A percentile compares a stretch with the other conserved stretches of the same genome.
These are phyloP conservation scores for Pachyseris speciosa DNA, from an alignment of 64 coral and sea anemone species.

Conservation along the genomic window DNA sequence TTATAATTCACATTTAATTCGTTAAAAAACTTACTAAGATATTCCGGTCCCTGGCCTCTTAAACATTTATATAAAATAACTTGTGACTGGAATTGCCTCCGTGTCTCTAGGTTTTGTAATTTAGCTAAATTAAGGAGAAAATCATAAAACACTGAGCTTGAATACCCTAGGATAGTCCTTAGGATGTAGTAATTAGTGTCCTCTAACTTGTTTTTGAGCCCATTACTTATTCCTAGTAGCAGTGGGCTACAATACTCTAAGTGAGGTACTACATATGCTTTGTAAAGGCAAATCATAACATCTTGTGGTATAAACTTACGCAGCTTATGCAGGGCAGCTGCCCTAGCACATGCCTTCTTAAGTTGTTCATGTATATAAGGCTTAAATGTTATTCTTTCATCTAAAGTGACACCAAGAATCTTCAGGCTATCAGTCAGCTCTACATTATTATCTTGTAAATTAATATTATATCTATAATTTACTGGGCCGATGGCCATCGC, in stretches of 20 bases:
- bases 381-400: slow-evolving; percentile 19
- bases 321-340: no score
- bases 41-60: background rate
- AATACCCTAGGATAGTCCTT: slow-evolving; percentile 10
- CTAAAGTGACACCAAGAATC: slow-evolving; percentile 17
- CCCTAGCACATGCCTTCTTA: background rate
- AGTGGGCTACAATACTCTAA: slow-evolving; percentile 52
- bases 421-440: background rate
- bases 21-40: background rate
- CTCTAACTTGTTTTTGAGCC: slow-evolving; percentile 11
- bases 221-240: background rate
- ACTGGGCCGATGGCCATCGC: slow-evolving; percentile 30
- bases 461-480: slow-evolving; percentile 46
- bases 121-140: slow-evolving; percentile 20
- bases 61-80: slow-evolving; percentile 21
- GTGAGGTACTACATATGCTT: slow-evolving; percentile 52
- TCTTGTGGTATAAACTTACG: slow-evolving; percentile 42
- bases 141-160: background rate
- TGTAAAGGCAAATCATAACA: slow-evolving; percentile 51
- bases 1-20: slow-evolving; percentile 5
- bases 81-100: background rate
- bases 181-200: slow-evolving; percentile 43
- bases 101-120: background rate
- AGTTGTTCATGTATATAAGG: background rate
- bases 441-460: background rate